phyloP scores from a whole-genome alignment of 1,140 invertebrate genomes.

The Lerema accius region DNA sequence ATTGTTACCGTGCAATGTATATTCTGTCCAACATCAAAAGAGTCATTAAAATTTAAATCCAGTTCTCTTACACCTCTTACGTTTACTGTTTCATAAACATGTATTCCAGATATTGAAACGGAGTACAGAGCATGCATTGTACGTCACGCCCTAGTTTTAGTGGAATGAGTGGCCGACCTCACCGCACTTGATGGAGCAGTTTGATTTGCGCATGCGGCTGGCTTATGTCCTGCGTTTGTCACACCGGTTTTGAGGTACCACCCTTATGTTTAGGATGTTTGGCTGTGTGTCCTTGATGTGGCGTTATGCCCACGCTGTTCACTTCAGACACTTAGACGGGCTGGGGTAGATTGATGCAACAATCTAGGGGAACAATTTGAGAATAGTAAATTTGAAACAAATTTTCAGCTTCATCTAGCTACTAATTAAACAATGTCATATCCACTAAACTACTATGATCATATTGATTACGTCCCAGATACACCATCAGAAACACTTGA shows the following conservation, averaged over 20 bases:
- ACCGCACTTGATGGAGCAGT: conserved; percentile 79
- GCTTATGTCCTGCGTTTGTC: conserved; percentile 76
- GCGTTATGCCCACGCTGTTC: conserved; percentile 71
- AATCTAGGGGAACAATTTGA: not conserved
- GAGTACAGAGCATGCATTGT: conserved; percentile 70
- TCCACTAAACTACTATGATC: not conserved
- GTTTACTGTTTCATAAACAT: conserved; percentile 20
- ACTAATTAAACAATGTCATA: not conserved
- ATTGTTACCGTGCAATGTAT: conserved; percentile 52
- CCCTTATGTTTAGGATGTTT: conserved; percentile 72
- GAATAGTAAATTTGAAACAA: not conserved
- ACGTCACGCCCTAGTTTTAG: conserved; percentile 72
- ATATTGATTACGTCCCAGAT: not conserved
- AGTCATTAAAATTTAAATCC: conserved; percentile 31
- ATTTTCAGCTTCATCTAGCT: not conserved
- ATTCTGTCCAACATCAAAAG: conserved; percentile 51
- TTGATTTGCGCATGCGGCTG: conserved; percentile 79
- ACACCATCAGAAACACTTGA: conserved; percentile 12
- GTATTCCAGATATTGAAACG: conserved; percentile 53
- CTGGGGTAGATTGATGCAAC: conserved; percentile 66
- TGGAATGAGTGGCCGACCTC: conserved; percentile 80
- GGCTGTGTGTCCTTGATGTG: conserved; percentile 75
- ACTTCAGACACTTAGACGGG: conserved; percentile 64
- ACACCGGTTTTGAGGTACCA: conserved; percentile 70
- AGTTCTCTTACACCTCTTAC: no score